These are phyloP conservation scores for Brachypteracias leptosomus DNA, from an alignment of 2,113 vertebrate genomes.

Conservation along the genomic window DNA sequence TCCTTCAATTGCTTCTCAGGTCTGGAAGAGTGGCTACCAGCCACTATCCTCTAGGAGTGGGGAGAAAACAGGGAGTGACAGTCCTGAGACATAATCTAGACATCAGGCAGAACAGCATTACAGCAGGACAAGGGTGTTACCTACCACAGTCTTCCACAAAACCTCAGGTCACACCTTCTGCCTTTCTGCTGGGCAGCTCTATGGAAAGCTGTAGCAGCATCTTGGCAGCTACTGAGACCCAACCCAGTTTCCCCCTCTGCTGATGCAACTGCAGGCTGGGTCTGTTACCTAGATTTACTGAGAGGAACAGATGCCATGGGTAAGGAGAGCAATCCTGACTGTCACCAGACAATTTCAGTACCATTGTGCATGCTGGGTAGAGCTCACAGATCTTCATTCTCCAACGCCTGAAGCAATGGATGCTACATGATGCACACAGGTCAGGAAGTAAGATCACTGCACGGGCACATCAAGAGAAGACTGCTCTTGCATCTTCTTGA, in stretches of 20 bases:
- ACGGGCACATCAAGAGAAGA: not conserved
- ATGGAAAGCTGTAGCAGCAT: not conserved
- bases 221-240: not conserved
- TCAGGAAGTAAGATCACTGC: not conserved
- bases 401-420: not conserved
- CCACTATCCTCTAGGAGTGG: not conserved
- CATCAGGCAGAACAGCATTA: not conserved
- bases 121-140: not conserved
- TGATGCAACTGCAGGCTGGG: not conserved
- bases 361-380: not conserved
- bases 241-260: not conserved
- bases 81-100: not conserved
- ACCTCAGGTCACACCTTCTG: not conserved
- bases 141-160: not conserved
- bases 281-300: not conserved
- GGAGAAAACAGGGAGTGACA: not conserved
- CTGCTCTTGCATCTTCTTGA: not conserved
- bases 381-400: not conserved
- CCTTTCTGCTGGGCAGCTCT: not conserved
- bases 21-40: not conserved
- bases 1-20: not conserved
- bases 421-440: accelerated
- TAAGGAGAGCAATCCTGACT: not conserved
- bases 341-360: not conserved
- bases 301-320: not conserved